phyloP scores from a whole-genome alignment of 2,113 vertebrate genomes.

The Puntigrus tetrazona region DNA sequence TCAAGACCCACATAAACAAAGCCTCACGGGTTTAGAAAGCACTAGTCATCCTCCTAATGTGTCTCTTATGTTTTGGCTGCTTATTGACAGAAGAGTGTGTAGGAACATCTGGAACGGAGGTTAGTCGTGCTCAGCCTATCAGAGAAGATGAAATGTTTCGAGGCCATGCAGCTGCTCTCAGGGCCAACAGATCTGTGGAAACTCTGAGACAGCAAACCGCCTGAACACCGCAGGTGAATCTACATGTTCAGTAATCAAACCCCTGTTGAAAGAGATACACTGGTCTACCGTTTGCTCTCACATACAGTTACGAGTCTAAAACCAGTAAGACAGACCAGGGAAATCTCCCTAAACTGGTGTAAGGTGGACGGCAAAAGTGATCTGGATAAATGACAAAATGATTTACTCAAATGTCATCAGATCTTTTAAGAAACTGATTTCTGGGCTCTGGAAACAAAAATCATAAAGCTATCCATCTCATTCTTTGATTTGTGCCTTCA shows the following conservation, averaged over 20 bases:
- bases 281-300: background rate
- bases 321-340: background rate
- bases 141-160: slow-evolving; percentile 41
- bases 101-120: slow-evolving; percentile 43
- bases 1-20: slow-evolving; percentile 1
- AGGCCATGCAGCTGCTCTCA: slow-evolving; percentile 29
- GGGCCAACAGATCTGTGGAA: background rate
- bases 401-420: background rate
- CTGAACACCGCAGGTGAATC: background rate
- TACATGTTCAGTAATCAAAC: background rate
- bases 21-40: background rate
- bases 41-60: background rate
- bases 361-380: background rate
- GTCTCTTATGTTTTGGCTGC: background rate
- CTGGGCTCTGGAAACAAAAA: background rate
- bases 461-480: background rate
- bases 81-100: slow-evolving; percentile 18
- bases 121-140: slow-evolving; percentile 10
- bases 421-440: background rate
- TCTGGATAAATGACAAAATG: background rate
- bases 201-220: slow-evolving; percentile 13
- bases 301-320: background rate
- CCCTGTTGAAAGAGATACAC: background rate
- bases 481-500: background rate
- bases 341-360: background rate